These are phyloP conservation scores for Rhyacophila brunnea DNA, from an alignment of 1,140 invertebrate genomes.

Conservation along the genomic window DNA sequence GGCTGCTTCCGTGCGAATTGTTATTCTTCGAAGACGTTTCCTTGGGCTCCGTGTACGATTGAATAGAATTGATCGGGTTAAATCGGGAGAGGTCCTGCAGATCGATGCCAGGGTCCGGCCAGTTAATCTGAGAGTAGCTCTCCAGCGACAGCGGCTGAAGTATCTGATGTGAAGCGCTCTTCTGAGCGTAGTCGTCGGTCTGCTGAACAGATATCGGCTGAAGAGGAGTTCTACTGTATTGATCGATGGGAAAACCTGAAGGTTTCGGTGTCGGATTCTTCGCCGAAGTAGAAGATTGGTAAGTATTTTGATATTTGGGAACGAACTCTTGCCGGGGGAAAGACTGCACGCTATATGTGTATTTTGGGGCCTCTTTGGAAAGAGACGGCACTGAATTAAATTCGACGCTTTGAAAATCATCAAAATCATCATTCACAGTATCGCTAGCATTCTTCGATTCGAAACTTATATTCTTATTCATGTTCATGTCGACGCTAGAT, in stretches of 20 bases:
- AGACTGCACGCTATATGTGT: background rate
- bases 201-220: constrained; percentile 13
- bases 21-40: constrained; percentile 37
- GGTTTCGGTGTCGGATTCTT: too few relatives aligned
- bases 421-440: constrained; percentile 46
- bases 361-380: constrained; percentile 6
- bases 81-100: constrained; percentile 63
- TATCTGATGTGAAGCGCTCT: constrained; percentile 48
- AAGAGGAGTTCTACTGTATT: constrained; percentile 6
- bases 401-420: constrained; percentile 48
- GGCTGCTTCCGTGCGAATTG: constrained; percentile 39
- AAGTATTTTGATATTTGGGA: background rate
- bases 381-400: constrained; percentile 6
- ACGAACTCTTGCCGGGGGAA: background rate
- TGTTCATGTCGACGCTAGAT: too few relatives aligned
- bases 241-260: too few relatives aligned
- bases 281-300: too few relatives aligned
- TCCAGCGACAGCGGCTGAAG: constrained; percentile 51
- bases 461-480: too few relatives aligned
- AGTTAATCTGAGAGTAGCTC: constrained; percentile 59
- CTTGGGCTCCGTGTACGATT: constrained; percentile 43
- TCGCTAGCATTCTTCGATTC: constrained; percentile 12
- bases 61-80: constrained; percentile 51
- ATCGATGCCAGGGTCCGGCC: constrained; percentile 64
- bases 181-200: constrained; percentile 20